Evolutionary conservation across 2,113 vertebrate genomes (phyloP), one percentile per base, ranked within the genome.

Genomic region (Addax nasomaculatus): DNA sequence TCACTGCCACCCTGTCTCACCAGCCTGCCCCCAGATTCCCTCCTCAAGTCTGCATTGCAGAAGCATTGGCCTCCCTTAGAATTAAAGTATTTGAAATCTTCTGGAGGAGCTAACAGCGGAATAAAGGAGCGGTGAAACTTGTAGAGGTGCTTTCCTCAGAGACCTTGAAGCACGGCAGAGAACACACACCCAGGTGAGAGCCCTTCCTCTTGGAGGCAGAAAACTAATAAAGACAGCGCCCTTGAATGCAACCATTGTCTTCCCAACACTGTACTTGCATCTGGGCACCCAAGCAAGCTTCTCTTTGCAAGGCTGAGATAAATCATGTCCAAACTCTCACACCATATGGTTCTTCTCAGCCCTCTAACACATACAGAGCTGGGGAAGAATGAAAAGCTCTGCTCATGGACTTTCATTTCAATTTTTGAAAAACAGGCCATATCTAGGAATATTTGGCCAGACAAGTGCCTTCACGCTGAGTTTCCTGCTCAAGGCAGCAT

Each of bases 401-500:
- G 81, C 55, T 9, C 62, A 53, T 6, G n/a, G 85, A 90, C 76
- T 97, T 80, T 62, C 27, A 97, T 96, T 97, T 94, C 86, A 90
- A 85, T 83, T 86, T 95, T 95, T 95, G 79, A 89, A 58, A 96
- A 95, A 51, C 33, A 43, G 84, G 79, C 57, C 47, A 21, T 88
- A 85, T 95, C 91, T 95, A 80, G 86, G 85, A 97, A 62, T 95
- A 86, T 93, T 91, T 96, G 88, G 96, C 53, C 86, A 33, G 53
- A 94, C 89, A 95, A 96, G 58, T 39, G 39, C 85, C 83, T 95
- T 49, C 83, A 2, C 86, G 62, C 91, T 53, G 78, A 94, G 62
- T 87, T 93, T 97, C 67, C 85, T 76, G 89, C 47, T 95, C 91
- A 78, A 70, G 73, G 19, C 23, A 90, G 13, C 79, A 92, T 95